Evolutionary conservation across 2,888 invertebrate genomes (phyloP), one percentile per base, ranked within the genome.

Genomic region (Drosophila neonasuta): DNA sequence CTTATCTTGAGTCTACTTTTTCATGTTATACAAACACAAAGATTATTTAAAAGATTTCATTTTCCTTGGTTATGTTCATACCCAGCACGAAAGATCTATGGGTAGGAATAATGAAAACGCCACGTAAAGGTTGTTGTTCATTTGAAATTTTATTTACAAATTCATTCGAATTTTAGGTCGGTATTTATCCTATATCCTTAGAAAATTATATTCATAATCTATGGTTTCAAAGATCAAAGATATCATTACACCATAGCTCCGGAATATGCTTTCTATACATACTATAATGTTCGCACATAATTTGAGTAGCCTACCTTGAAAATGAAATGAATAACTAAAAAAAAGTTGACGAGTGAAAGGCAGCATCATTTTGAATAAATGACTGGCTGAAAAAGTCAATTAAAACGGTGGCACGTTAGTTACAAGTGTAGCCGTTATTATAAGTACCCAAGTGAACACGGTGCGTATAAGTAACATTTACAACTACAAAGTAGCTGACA

Each of bases 391-490:
- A 68, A 77, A 74, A 62, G 66, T 77, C 66, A 78, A 70, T 83
- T 70, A 64, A 70, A 77, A 83, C 61, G 54, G 65, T 63, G 48
- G 44, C 65, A 57, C 49, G 50, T 41, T 17, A 24, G 32, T 50
- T 41, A 34, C 30, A 50, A 60, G 29, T 62, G 50, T 56, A 51
- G 41, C 71, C 57, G 64, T 74, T 74, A 77, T 83, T 77, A 83
- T 59, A 74, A 80, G 51, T 59, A 48, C 29, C 48, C n/a, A 5
- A 39, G 36, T 8, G 46, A 52, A 62, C 68, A 70, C 81, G 24
- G 49, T 72, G 81, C 79, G 75, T 72, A 78, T 71, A 66, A 55
- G 81, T 60, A 65, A 71, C 54, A 68, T 62, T 67, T 45, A 49
- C 60, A 52, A 55, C 59, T 58, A 34, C 54, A 65, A 52, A 49